A percentile compares a stretch with the other conserved stretches of the same genome.
Evolutionary conservation across 2,797 vertebrate genomes (phyloP).

Genomic region (Parauchenoglanis punctatus): DNA sequence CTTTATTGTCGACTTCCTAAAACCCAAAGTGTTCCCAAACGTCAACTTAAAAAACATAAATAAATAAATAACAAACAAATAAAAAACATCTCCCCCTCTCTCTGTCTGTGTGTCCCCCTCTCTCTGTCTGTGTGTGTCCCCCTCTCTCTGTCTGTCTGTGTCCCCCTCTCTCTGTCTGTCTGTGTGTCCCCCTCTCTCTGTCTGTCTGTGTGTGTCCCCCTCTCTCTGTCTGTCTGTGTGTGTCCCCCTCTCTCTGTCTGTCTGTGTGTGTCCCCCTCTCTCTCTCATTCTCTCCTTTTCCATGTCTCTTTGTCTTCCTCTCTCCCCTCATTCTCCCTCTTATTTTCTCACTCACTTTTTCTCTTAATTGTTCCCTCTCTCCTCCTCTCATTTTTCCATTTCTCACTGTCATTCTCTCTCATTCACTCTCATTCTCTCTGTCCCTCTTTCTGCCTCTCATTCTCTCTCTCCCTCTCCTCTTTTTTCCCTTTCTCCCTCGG

Average conservation of each 20-base stretch:
- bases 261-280: no score
- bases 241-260: no score
- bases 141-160: no score
- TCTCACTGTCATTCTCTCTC: background rate
- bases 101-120: no score
- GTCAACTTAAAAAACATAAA: background rate
- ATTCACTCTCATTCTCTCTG: background rate
- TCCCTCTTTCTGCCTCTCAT: background rate
- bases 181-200: background rate
- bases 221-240: background rate
- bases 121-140: background rate
- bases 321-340: background rate
- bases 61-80: no score
- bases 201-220: background rate
- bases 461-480: background rate
- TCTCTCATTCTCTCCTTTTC: background rate
- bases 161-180: no score
- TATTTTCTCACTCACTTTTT: background rate
- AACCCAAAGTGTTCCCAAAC: background rate
- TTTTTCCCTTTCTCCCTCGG: background rate
- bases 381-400: background rate
- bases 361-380: background rate
- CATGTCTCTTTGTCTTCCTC: background rate
- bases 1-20: background rate
- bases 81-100: background rate